A percentile compares a stretch with the other conserved stretches of the same genome.
Conservation (phyloP, 2,113 vertebrate species). For the Suricata suricatta region DNA sequence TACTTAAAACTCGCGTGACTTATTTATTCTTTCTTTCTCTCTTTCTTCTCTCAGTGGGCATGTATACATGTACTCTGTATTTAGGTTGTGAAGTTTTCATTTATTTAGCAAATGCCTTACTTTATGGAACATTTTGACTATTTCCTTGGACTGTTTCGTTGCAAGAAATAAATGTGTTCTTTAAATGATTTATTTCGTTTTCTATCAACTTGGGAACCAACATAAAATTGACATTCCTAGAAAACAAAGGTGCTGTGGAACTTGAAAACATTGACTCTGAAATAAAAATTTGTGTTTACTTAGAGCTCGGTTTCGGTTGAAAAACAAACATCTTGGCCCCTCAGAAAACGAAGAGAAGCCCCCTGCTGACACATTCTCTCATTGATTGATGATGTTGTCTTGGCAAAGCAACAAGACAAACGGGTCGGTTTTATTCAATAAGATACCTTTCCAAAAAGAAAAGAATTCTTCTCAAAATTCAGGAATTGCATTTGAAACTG, state of each 20-base stretch:
- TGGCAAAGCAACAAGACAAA: background rate
- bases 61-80: background rate
- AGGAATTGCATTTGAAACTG: slow-evolving; percentile 6
- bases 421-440: slow-evolving; percentile 54
- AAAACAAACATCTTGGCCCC: slow-evolving; percentile 81
- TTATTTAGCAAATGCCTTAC: slow-evolving; percentile 78
- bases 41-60: background rate
- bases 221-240: slow-evolving; percentile 75
- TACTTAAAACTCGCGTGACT: background rate
- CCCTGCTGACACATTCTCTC: slow-evolving; percentile 70
- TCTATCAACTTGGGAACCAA: slow-evolving; percentile 70
- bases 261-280: slow-evolving; percentile 77
- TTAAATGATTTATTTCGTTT: slow-evolving; percentile 79
- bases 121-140: slow-evolving; percentile 66
- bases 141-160: slow-evolving; percentile 72
- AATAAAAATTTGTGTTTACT: slow-evolving; percentile 84
- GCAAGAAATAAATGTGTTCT: slow-evolving; percentile 72
- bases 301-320: slow-evolving; percentile 80
- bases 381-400: slow-evolving; percentile 44
- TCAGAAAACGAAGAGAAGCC: slow-evolving; percentile 78
- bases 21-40: background rate
- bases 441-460: slow-evolving; percentile 39
- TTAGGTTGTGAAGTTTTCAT: slow-evolving; percentile 65
- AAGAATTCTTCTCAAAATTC: slow-evolving; percentile 1
- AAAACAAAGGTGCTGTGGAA: slow-evolving; percentile 76